Base-by-base conservation (phyloP, 2,113 vertebrate genomes). In the Mirounga angustirostris region DNA sequence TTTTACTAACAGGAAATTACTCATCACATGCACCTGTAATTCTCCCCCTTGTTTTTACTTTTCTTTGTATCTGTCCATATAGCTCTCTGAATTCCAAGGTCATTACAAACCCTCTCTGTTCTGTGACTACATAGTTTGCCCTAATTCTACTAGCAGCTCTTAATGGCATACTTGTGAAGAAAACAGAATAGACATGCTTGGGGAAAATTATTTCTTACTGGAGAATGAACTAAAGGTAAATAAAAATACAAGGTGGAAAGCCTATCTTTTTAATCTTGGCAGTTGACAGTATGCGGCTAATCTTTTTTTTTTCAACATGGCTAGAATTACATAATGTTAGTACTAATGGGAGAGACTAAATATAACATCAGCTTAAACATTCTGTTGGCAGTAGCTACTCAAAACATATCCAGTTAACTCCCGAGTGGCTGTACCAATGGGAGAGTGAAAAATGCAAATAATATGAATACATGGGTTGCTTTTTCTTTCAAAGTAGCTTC, bases 341-440 rank as follows among this genome's bases (percentile, higher is more conserved):
- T 58, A 54, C 22, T 81, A 40, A 63, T 59, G 36, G 8, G 36
- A 52, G 14, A 94, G 33, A 59, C 52, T 82, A 95, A 86, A 92
- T 79, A 82, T 36, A 90, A 69, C 22, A 82, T 89, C 73, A 59
- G 7, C 33, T 67, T 65, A 22, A 78, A 81, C 9, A 28, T 13
- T 71, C 30, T 95, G 21, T 79, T 81, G 69, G 22, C 36, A 58
- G 79, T 9, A 69, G 54, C 13, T 80, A 30, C 22, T 82, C 56
- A 78, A 40, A 89, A 63, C 21, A 96, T 1, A 84, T 43, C 33
- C 46, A 67, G 26, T 95, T 90, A 92, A 96, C 43, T 54, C 58
- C 40, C 67, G 26, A 54, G 19, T 67, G 36, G 74, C 46, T 18
- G 36, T 63, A 36, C 43, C n/a, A 84, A 22, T 8, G 40, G 14